These are phyloP conservation scores for Venusia cambrica DNA, from an alignment of 2,888 invertebrate species.

Conservation along the genomic window DNA sequence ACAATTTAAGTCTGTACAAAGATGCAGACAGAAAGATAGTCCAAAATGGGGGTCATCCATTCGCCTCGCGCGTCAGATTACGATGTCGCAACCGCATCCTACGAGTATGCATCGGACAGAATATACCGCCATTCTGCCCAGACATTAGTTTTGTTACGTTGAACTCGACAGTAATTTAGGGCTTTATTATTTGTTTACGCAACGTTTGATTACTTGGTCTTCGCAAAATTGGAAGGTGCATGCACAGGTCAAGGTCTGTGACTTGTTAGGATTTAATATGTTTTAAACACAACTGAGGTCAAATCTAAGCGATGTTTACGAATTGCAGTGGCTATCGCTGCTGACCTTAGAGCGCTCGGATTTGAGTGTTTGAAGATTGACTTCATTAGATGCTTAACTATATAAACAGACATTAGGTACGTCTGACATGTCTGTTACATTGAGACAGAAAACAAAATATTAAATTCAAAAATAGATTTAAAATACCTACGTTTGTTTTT, in stretches of 20 bases:
- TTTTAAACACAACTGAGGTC: slow-evolving; percentile 19
- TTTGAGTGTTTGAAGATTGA: too few relatives aligned
- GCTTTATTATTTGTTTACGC: too few relatives aligned
- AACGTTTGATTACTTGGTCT: slow-evolving; percentile 27
- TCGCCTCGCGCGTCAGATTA: slow-evolving; percentile 32
- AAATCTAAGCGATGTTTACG: slow-evolving; percentile 7
- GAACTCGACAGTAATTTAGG: slow-evolving; percentile 19
- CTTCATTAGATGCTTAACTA: too few relatives aligned
- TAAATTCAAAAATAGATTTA: too few relatives aligned
- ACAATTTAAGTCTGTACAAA: not conserved
- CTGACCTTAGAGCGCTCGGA: too few relatives aligned
- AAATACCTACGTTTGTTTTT: too few relatives aligned
- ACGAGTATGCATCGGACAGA: slow-evolving; percentile 24
- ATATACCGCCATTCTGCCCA: slow-evolving; percentile 19
- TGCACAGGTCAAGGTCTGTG: slow-evolving; percentile 22
- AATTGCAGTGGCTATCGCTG: too few relatives aligned
- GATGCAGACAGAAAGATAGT: slow-evolving; percentile 29
- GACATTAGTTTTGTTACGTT: slow-evolving; percentile 21
- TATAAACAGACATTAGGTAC: too few relatives aligned
- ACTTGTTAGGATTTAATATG: slow-evolving; percentile 13
- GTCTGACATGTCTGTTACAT: too few relatives aligned
- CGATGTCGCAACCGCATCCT: slow-evolving; percentile 36
- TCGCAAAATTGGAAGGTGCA: slow-evolving; percentile 23
- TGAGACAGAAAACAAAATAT: too few relatives aligned
- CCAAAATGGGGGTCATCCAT: slow-evolving; percentile 38